These are phyloP conservation scores for Sarcophaga variegata DNA, from an alignment of 2,888 invertebrate species.

Conservation along the genomic window DNA sequence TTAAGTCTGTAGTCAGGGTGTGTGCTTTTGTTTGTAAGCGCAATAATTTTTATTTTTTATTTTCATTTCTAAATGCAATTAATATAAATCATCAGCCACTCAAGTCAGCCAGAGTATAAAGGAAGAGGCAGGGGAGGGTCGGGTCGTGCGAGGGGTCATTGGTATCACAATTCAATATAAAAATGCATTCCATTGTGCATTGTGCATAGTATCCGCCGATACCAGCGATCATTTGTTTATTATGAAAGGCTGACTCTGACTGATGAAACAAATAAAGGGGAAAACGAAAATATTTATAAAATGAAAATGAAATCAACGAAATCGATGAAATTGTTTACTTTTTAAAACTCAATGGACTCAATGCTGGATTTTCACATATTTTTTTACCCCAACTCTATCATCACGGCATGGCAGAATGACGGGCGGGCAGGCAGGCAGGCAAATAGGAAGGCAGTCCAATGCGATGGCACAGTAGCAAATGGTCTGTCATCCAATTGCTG, in stretches of 20 bases:
- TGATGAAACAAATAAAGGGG: background rate
- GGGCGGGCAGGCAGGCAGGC: too few species aligned
- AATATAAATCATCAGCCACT: conserved; percentile 25
- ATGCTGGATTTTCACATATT: conserved; percentile 35
- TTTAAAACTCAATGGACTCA: conserved; percentile 51
- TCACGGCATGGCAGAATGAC: background rate
- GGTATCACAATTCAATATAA: conserved; percentile 17
- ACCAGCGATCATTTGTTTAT: background rate
- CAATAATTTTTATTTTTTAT: conserved; percentile 30
- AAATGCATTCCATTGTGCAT: conserved; percentile 34
- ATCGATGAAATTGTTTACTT: background rate
- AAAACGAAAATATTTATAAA: background rate
- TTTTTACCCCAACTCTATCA: background rate
- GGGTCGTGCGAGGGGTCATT: background rate
- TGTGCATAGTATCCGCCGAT: background rate
- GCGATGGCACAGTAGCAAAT: background rate
- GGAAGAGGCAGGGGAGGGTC: background rate
- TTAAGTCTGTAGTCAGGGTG: background rate
- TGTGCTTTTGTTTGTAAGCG: conserved; percentile 18
- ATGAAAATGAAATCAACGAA: conserved; percentile 25
- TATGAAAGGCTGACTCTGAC: conserved; percentile 19
- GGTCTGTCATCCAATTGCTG: conserved; percentile 50
- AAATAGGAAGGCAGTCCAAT: too few species aligned
- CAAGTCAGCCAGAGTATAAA: background rate
- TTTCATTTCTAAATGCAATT: conserved; percentile 45